Base-by-base conservation (phyloP, 2,888 invertebrate genomes). In the Rambutsinella grinnellia region DNA sequence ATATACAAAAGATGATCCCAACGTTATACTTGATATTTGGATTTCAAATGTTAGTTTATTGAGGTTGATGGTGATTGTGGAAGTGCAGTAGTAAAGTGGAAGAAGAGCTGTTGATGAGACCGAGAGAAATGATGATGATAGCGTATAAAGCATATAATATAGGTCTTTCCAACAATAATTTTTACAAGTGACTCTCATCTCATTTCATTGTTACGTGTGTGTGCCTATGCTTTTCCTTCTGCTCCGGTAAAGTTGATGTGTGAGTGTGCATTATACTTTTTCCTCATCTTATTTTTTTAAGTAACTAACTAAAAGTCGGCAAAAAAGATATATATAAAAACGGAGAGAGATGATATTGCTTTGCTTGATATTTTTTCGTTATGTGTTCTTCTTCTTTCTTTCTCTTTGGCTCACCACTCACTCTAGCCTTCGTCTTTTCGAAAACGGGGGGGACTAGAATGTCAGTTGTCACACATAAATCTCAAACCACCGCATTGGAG, bases 401-500 rank as follows among this genome's bases (percentile, higher is more conserved):
- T 70, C 60, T 57, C 53, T 60, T 24, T 71, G 67, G 67, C 70
- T 79, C 71, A 76, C 75, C 75, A 66, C 62, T 70, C 67, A 70
- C 66, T 68, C 70, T 69, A 62, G 63, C 63, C 56, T 68, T 53
- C 60, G 60, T 54, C 24, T 63, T 61, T 51, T 65, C 53, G n/a
- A 24, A 62, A 65, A 69, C 72, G 74, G 82, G 80, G 79, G 76
- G 82, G 69, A 65, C 65, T 70, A 74, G 67, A 77, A 66, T 82
- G 82, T 82, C 82, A 82, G 76, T 68, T 82, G 82, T 82, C 82
- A 80, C 74, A 75, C 77, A 80, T 82, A 82, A 82, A 81, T 82
- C 82, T 79, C 71, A 71, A 70, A 75, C 79, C 75, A 69, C 80
- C 79, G 76, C 76, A 78, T 76, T 81, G 79, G 79, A 74, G 77